phyloP scores from a whole-genome alignment of 2,797 vertebrate genomes.

The Chaenodraco wilsoni region DNA sequence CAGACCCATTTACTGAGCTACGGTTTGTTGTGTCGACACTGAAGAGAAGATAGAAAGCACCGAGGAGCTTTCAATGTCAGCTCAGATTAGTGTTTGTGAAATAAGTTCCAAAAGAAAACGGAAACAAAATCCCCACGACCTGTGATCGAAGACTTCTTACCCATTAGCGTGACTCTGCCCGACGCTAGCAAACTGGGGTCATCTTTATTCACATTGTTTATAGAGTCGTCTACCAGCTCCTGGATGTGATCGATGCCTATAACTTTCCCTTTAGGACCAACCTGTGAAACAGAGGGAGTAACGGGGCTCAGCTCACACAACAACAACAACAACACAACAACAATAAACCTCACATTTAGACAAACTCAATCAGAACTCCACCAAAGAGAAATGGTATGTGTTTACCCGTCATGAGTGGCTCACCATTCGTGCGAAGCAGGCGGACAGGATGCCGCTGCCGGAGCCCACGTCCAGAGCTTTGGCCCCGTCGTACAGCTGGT shows the following conservation, averaged over 20 bases:
- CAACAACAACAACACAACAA: not conserved
- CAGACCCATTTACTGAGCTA: constrained; percentile 6
- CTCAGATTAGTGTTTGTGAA: not conserved
- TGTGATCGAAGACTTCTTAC: constrained; percentile 78
- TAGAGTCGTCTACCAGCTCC: constrained; percentile 96
- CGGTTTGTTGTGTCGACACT: not conserved
- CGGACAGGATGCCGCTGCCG: constrained; percentile 97
- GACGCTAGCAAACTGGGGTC: constrained; percentile 94
- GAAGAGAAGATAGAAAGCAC: not conserved
- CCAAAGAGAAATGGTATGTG: constrained; percentile 46
- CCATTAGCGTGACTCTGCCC: constrained; percentile 91
- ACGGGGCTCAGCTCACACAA: not conserved
- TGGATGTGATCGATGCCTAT: constrained; percentile 99
- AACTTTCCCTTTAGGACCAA: constrained; percentile 94
- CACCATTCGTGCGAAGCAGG: constrained; percentile 98
- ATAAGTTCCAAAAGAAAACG: not conserved
- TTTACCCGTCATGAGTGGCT: constrained; percentile 75
- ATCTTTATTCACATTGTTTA: constrained; percentile 97
- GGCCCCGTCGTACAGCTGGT: constrained; percentile 95
- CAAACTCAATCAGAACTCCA: constrained; percentile 13
- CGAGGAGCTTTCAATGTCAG: not conserved
- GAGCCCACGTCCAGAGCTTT: constrained; percentile 98
- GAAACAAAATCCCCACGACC: not conserved
- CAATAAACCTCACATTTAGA: constrained; percentile 7
- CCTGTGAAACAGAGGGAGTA: constrained; percentile 77